These are phyloP conservation scores for Heliconius hewitsoni DNA, from an alignment of 1,140 invertebrate genomes.

Conservation along the genomic window DNA sequence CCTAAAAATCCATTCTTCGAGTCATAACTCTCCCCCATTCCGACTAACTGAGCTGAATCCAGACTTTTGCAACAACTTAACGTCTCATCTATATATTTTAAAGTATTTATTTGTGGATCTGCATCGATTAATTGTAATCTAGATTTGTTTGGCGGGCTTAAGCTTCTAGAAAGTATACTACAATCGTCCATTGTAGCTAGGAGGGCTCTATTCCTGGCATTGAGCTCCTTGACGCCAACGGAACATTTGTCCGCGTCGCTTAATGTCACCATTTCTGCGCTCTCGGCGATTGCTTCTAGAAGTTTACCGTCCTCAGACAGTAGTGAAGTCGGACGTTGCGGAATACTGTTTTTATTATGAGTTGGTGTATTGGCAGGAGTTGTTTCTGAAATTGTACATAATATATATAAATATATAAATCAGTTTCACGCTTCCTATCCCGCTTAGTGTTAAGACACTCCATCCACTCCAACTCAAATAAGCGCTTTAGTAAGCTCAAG, in stretches of 20 bases:
- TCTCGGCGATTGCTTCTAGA: slow-evolving; percentile 73
- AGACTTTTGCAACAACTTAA: slow-evolving; percentile 78
- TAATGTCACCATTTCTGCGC: slow-evolving; percentile 75
- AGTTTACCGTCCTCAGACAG: slow-evolving; percentile 74
- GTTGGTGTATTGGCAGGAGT: slow-evolving; percentile 76
- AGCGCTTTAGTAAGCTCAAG: too few relatives aligned
- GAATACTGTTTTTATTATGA: slow-evolving; percentile 60
- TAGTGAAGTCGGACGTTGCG: slow-evolving; percentile 68
- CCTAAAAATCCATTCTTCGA: slow-evolving; percentile 76
- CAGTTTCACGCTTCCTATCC: too few relatives aligned
- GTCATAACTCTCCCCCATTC: slow-evolving; percentile 78
- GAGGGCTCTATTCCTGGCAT: slow-evolving; percentile 70
- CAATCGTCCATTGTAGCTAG: slow-evolving; percentile 79
- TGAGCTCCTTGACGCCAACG: slow-evolving; percentile 63
- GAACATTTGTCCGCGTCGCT: slow-evolving; percentile 70
- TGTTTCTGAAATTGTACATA: slow-evolving; percentile 62
- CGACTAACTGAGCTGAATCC: slow-evolving; percentile 74
- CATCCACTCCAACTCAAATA: too few relatives aligned
- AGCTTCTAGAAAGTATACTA: slow-evolving; percentile 75
- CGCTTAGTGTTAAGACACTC: too few relatives aligned
- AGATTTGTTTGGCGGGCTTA: slow-evolving; percentile 75
- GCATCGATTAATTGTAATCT: slow-evolving; percentile 81
- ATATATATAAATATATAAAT: not conserved
- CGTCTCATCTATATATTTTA: slow-evolving; percentile 83
- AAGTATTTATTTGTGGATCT: slow-evolving; percentile 83